Percentiles rank a stretch among this genome's conserved stretches.
These are phyloP conservation scores for Rhizomys pruinosus DNA, from an alignment of 2,113 vertebrate species.

Conservation along the genomic window DNA sequence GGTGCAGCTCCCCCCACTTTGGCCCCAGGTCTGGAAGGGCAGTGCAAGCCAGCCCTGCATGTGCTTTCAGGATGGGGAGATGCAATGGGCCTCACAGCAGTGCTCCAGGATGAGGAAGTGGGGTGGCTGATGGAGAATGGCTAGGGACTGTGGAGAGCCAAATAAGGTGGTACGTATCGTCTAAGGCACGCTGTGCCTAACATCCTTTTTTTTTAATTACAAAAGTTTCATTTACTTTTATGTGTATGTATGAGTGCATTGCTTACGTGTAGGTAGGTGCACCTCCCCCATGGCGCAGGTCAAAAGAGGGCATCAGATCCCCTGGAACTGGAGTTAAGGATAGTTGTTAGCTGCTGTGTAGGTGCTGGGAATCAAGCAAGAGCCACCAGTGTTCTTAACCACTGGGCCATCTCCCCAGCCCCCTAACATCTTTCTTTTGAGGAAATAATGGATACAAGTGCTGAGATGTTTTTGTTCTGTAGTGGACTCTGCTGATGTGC, in stretches of 20 bases:
- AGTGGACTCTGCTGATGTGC: not conserved
- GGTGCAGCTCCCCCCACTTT: not conserved
- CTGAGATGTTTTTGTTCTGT: not conserved
- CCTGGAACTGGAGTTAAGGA: no score
- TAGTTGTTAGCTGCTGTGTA: no score
- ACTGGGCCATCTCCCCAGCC: no score
- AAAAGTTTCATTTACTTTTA: no score
- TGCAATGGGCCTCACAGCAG: not conserved
- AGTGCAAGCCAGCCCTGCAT: not conserved
- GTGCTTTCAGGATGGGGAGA: not conserved
- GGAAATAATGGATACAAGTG: not conserved
- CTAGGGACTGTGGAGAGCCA: not conserved
- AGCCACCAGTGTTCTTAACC: no score
- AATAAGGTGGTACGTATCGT: accelerated
- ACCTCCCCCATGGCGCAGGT: no score
- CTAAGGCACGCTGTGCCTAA: not conserved
- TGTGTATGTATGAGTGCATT: no score
- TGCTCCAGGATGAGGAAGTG: not conserved
- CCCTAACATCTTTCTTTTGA: not conserved
- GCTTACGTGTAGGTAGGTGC: no score
- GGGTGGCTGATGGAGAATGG: not conserved
- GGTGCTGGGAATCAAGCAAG: no score
- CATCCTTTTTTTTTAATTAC: not conserved
- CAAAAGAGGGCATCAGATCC: no score
- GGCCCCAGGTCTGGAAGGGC: not conserved